phyloP scores from a whole-genome alignment of 2,113 vertebrate species.

The Catharus fuscescens region DNA sequence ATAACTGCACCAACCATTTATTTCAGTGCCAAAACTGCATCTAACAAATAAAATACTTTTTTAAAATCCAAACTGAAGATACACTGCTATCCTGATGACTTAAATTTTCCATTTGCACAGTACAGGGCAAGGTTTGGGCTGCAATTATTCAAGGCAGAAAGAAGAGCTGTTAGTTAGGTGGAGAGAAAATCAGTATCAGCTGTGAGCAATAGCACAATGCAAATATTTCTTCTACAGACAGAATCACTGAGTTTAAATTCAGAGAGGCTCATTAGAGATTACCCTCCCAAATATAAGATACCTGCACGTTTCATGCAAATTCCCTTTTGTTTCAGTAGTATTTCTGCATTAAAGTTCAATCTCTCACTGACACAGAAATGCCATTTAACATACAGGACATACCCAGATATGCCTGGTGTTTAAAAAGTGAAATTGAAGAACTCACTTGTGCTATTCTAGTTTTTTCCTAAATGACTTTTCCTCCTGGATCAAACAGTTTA shows the following conservation, averaged over 20 bases:
- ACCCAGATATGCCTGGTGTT: neutral
- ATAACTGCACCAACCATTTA: slow-evolving; percentile 38
- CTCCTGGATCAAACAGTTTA: neutral
- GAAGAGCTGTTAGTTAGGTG: neutral
- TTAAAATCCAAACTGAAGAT: neutral
- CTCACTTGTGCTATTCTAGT: neutral
- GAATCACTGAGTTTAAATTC: neutral
- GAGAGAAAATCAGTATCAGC: neutral
- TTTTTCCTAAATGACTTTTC: neutral
- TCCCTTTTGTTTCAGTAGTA: neutral
- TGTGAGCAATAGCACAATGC: neutral
- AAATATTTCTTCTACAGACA: neutral
- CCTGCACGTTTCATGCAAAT: neutral
- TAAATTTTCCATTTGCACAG: neutral
- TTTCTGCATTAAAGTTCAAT: neutral
- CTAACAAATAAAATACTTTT: slow-evolving; percentile 24
- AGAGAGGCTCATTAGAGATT: neutral
- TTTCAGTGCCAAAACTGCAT: neutral
- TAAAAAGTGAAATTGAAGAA: neutral
- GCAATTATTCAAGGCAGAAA: slow-evolving; percentile 4
- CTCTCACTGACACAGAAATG: neutral
- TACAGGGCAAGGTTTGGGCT: neutral
- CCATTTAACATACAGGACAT: neutral
- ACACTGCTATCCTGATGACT: neutral
- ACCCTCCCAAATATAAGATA: neutral